Percentiles rank a stretch among this genome's conserved stretches.
phyloP scores from a whole-genome alignment of 2,888 invertebrate genomes.

The Acanthopleura granulata region DNA sequence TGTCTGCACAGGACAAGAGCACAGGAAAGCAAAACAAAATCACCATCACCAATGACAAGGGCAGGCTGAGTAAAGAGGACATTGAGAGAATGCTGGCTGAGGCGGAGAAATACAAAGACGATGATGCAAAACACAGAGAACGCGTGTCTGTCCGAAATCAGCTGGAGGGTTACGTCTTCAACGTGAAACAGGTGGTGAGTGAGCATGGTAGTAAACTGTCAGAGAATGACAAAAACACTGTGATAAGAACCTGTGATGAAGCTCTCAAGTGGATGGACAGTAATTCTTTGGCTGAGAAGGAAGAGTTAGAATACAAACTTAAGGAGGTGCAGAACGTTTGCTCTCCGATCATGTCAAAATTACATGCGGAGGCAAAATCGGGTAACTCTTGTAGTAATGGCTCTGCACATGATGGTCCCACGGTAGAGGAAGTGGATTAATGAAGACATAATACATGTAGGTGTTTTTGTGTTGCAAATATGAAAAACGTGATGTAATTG shows the following conservation, averaged over 20 bases:
- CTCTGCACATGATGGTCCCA: conserved; percentile 67
- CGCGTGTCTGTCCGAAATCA: conserved; percentile 54
- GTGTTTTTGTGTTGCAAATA: no score
- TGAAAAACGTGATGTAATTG: no score
- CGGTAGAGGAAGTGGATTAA: conserved; percentile 76
- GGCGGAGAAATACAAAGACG: conserved; percentile 60
- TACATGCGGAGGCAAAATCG: conserved; percentile 39
- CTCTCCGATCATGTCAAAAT: conserved; percentile 81
- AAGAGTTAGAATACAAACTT: conserved; percentile 82
- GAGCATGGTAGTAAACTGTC: conserved; percentile 74
- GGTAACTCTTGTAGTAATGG: conserved; percentile 39
- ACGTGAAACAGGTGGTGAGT: conserved; percentile 74
- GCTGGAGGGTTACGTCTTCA: conserved; percentile 56
- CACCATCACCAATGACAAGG: conserved; percentile 89
- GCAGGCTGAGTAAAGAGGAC: conserved; percentile 86
- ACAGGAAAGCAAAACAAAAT: conserved; percentile 86
- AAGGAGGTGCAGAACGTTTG: conserved; percentile 83
- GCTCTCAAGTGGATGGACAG: conserved; percentile 85
- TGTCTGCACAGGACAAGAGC: conserved; percentile 76
- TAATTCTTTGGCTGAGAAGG: conserved; percentile 82
- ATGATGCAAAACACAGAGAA: conserved; percentile 61
- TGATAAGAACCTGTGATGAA: conserved; percentile 73
- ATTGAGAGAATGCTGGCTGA: conserved; percentile 79
- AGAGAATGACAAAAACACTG: conserved; percentile 79
- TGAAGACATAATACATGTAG: no score